A percentile compares a stretch with the other conserved stretches of the same genome.
phyloP scores from a whole-genome alignment of 2,113 vertebrate species.

The Mixornis gularis region DNA sequence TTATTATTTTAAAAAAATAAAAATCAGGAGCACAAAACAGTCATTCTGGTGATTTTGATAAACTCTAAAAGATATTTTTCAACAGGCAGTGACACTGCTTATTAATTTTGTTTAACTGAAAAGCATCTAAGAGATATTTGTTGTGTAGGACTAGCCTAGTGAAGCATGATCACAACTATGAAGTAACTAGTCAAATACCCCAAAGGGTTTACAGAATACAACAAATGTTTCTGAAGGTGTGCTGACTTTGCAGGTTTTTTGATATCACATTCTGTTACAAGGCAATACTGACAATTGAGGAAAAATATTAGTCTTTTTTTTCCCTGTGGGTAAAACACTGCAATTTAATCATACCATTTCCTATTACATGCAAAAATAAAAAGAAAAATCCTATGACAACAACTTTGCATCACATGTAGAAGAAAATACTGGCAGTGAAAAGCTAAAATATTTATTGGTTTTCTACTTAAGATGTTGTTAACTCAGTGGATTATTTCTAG shows the following conservation, averaged over 20 bases:
- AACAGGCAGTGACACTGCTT: neutral
- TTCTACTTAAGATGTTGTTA: neutral
- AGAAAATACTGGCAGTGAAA: neutral
- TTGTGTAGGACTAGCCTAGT: neutral
- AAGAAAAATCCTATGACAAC: neutral
- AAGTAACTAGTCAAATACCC: neutral
- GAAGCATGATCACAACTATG: neutral
- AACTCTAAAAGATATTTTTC: neutral
- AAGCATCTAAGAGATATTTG: neutral
- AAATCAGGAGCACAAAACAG: neutral
- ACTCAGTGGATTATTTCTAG: neutral
- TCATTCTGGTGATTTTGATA: neutral
- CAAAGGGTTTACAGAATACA: neutral
- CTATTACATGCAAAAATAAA: neutral
- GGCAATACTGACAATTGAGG: neutral
- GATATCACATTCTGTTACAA: slow-evolving; percentile 5
- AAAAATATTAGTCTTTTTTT: slow-evolving; percentile 19
- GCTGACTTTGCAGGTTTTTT: slow-evolving; percentile 24
- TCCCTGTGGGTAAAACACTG: neutral
- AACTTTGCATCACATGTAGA: neutral
- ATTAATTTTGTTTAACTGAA: neutral
- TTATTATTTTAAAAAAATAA: neutral
- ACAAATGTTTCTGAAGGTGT: neutral
- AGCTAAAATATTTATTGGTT: neutral
- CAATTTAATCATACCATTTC: neutral